phyloP scores from a whole-genome alignment of 2,113 vertebrate genomes.

The Sinocyclocheilus anshuiensis region DNA sequence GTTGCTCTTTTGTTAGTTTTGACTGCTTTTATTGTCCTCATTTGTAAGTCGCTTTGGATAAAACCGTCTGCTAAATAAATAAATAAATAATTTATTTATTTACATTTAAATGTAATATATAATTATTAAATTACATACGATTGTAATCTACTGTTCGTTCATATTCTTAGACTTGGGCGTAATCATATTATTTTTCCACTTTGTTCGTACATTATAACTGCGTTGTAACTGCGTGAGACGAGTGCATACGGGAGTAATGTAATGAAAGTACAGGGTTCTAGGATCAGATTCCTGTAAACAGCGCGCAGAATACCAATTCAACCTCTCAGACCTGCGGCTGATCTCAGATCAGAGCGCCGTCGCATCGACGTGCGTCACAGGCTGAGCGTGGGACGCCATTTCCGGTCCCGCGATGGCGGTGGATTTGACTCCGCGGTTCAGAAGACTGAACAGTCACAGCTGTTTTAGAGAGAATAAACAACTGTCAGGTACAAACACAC shows the following conservation, averaged over 20 bases:
- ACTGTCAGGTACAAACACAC: conserved; percentile 62
- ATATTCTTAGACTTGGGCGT: no score
- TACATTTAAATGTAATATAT: not conserved
- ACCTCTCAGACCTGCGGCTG: not conserved
- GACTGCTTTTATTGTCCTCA: no score
- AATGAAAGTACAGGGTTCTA: not conserved
- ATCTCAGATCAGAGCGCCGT: not conserved
- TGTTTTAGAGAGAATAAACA: conserved; percentile 69
- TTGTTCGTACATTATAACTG: no score
- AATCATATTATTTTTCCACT: no score
- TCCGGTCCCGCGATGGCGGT: conserved; percentile 70
- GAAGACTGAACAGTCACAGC: conserved; percentile 75
- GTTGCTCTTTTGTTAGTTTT: no score
- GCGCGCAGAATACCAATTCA: not conserved
- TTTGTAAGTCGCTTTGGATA: no score
- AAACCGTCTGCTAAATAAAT: no score
- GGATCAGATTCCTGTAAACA: not conserved
- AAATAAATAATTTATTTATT: not conserved
- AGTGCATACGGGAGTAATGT: not conserved
- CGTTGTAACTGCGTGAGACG: not conserved
- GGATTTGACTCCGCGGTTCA: conserved; percentile 80
- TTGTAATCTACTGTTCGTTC: no score
- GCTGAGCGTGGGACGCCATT: conserved; percentile 49
- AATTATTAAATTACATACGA: not conserved
- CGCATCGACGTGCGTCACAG: not conserved